Base-by-base conservation (phyloP, 1,140 invertebrate genomes). In the Pogonomyrmex barbatus region DNA sequence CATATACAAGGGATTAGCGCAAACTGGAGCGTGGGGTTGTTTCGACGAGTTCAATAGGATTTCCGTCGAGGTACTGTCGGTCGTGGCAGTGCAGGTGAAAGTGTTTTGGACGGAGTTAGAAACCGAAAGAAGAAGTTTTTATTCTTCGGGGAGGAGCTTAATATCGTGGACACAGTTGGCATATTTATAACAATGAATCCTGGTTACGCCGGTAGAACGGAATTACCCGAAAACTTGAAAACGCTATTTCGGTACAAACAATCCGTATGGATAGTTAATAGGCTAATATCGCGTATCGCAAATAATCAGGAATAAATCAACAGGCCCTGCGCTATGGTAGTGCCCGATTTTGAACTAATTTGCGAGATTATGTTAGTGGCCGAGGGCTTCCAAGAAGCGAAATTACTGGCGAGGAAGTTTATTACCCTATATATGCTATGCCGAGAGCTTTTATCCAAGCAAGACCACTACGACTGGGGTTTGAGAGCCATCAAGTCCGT, bases 1-100 rank as follows among this genome's bases (percentile, higher is more conserved):
- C 95, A 98, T 99, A 94, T 98, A 98, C 90, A 98, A 98, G 97
- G 98, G 98, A 77, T 94, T 99, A 70, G 98, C 98, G 5, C 98
- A 99, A 92, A 97, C 98, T 73, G 99, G 99, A 36, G 98, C 98
- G 0, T 99, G 98, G 98, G 98, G 98, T 39, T 99, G 98, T 95
- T 99, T 99, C 95, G 99, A 99, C 94, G 99, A 99, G 95, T 99
- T 99, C 95, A 99, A 99, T 95, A 96, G 98, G 76, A 99, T 99
- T 89, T 98, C 99, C 92, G 94, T 99, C 90, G 98, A 99, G 94
- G 98, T 99, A 62, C 95, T 99, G 75, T 99, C 98, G 30, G 98
- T 99, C 12, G 97, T 98, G 62, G 97, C 98, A 39, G 98, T 98
- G 94, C 98, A 98, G 95, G 97, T 99, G 91, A 96, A 67, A 97